These are phyloP conservation scores for Ecdyonurus torrentis DNA, from an alignment of 2,888 invertebrate genomes.

Conservation along the genomic window DNA sequence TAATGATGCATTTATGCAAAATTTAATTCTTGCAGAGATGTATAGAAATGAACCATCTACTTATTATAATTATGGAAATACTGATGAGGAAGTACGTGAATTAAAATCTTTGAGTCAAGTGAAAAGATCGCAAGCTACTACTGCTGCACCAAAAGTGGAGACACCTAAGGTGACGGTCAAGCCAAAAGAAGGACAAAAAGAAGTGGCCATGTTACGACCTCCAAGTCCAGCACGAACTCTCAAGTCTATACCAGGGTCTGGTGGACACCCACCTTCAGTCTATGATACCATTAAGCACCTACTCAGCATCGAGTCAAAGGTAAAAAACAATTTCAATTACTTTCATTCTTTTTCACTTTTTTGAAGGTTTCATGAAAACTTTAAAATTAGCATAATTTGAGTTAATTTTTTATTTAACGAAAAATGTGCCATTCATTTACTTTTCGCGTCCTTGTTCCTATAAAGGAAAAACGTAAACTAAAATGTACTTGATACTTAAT, in stretches of 20 bases:
- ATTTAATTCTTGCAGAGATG: constrained; percentile 47
- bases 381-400: too few species aligned
- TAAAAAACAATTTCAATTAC: too few species aligned
- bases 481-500: too few species aligned
- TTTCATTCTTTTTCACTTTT: too few species aligned
- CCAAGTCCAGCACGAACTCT: constrained; percentile 29
- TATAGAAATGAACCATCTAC: constrained; percentile 33
- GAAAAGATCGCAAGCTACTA: constrained; percentile 11
- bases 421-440: background rate
- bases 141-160: constrained; percentile 9
- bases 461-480: too few species aligned
- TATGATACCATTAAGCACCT: constrained; percentile 39
- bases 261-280: constrained; percentile 29
- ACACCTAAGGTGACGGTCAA: constrained; percentile 13
- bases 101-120: constrained; percentile 33
- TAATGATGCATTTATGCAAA: constrained; percentile 47
- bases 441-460: background rate
- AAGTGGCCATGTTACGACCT: constrained; percentile 43
- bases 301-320: constrained; percentile 36
- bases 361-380: too few species aligned
- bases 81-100: constrained; percentile 47
- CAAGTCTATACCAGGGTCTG: constrained; percentile 27
- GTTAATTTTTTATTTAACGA: too few species aligned
- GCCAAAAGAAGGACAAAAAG: constrained; percentile 37
- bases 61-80: background rate